A percentile compares a stretch with the other conserved stretches of the same genome.
Evolutionary conservation across 2,797 vertebrate species (phyloP).

Genomic region (Miichthys miiuy): DNA sequence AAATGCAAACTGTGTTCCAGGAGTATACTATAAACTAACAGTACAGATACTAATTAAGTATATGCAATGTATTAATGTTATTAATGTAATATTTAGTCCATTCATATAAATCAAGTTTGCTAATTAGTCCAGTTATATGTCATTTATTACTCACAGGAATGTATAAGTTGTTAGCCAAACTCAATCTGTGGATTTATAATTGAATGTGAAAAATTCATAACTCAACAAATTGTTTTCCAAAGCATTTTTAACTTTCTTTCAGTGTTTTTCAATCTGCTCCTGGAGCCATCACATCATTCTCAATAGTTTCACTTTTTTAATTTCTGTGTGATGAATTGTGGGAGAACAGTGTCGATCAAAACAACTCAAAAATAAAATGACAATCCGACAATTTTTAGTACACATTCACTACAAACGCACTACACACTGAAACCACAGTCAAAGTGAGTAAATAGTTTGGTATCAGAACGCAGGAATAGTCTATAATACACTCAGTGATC

Average conservation of each 20-base stretch:
- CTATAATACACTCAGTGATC: constrained; percentile 21
- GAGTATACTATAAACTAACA: not conserved
- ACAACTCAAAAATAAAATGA: not conserved
- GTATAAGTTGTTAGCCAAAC: not conserved
- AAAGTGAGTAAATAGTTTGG: not conserved
- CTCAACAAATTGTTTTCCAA: not conserved
- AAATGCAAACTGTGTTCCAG: too few relatives aligned
- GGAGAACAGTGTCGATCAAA: not conserved
- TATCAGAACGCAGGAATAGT: constrained; percentile 11
- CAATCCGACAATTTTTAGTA: not conserved
- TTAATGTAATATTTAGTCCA: not conserved
- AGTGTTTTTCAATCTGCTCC: not conserved
- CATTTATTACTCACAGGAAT: not conserved
- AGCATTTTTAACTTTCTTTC: not conserved
- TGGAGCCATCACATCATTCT: not conserved
- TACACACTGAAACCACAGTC: not conserved
- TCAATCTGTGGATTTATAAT: not conserved
- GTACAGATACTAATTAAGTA: not conserved
- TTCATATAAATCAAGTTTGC: too few relatives aligned
- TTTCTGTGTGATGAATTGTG: constrained; percentile 1
- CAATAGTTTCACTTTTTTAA: not conserved
- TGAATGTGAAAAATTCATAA: not conserved
- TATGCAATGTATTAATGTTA: not conserved
- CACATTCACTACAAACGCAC: not conserved
- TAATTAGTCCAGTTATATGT: not conserved